These are phyloP conservation scores for Conchocele bisecta DNA, from an alignment of 2,888 invertebrate genomes.

Conservation along the genomic window DNA sequence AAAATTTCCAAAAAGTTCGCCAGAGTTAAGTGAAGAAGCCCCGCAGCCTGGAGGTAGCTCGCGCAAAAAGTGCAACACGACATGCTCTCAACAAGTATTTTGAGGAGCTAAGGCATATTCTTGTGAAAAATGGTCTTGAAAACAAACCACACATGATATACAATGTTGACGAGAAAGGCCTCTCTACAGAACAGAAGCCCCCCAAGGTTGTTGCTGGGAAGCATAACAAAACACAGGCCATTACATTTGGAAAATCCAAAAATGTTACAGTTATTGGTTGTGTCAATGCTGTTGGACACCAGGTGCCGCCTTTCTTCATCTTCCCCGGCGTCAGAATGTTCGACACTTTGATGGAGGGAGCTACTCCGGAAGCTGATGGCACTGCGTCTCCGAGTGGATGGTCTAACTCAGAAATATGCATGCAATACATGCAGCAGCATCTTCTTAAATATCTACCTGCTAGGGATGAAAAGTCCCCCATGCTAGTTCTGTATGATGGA, in stretches of 20 bases:
- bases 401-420: constrained; percentile 41
- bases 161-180: constrained; percentile 47
- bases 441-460: constrained; percentile 20
- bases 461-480: neutral
- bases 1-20: constrained; percentile 17
- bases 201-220: constrained; percentile 29
- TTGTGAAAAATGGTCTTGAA: constrained; percentile 28
- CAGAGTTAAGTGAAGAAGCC: constrained; percentile 18
- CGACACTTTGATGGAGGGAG: constrained; percentile 19
- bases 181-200: constrained; percentile 31
- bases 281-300: constrained; percentile 22
- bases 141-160: constrained; percentile 31
- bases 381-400: constrained; percentile 19
- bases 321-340: constrained; percentile 28
- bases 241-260: constrained; percentile 24
- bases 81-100: constrained; percentile 24
- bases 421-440: constrained; percentile 24
- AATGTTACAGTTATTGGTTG: constrained; percentile 28
- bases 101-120: constrained; percentile 21
- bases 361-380: constrained; percentile 25
- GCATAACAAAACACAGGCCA: constrained; percentile 18
- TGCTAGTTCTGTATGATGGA: constrained; percentile 38
- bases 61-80: constrained; percentile 20
- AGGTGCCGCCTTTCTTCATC: constrained; percentile 25
- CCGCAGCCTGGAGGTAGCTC: constrained; percentile 12